A percentile compares a stretch with the other conserved stretches of the same genome.
Evolutionary conservation across 2,113 vertebrate genomes (phyloP).

Genomic region (Sebastes schlegelii): DNA sequence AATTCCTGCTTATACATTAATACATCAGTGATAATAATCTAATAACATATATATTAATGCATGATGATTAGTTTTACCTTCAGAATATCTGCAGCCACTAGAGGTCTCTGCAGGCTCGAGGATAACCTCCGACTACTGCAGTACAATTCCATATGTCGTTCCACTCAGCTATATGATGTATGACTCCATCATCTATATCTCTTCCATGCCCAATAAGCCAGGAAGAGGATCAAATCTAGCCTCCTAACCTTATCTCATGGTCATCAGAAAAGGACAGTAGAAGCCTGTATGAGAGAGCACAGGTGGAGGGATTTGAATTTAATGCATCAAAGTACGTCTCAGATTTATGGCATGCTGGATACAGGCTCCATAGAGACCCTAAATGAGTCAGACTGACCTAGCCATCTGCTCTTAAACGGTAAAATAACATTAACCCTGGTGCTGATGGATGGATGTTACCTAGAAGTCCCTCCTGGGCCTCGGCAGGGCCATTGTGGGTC

Average conservation of each 20-base stretch:
- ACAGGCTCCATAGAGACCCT: slow-evolving; percentile 57
- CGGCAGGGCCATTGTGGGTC: slow-evolving; percentile 49
- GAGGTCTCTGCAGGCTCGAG: slow-evolving; percentile 71
- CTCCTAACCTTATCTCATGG: slow-evolving; percentile 39
- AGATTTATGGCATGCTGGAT: slow-evolving; percentile 69
- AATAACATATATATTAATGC: background rate
- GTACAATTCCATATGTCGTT: slow-evolving; percentile 7
- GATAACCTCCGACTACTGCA: slow-evolving; percentile 35
- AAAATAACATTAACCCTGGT: slow-evolving; percentile 75
- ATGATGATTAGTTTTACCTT: background rate
- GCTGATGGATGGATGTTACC: slow-evolving; percentile 76
- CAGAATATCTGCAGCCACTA: slow-evolving; percentile 66
- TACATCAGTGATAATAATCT: background rate
- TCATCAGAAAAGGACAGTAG: slow-evolving; percentile 38
- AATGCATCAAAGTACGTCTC: slow-evolving; percentile 54
- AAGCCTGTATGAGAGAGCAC: slow-evolving; percentile 42
- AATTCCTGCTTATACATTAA: background rate
- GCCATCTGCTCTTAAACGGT: slow-evolving; percentile 76
- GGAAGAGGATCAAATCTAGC: slow-evolving; percentile 31
- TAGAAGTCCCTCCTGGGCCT: slow-evolving; percentile 50
- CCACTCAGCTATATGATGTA: slow-evolving; percentile 43
- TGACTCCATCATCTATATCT: slow-evolving; percentile 34
- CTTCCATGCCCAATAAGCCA: slow-evolving; percentile 37
- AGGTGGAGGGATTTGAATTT: slow-evolving; percentile 60
- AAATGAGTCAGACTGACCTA: slow-evolving; percentile 69